Percentiles rank a stretch among this genome's conserved stretches.
phyloP scores from a whole-genome alignment of 2,113 vertebrate genomes.

The Microtus richardsoni region DNA sequence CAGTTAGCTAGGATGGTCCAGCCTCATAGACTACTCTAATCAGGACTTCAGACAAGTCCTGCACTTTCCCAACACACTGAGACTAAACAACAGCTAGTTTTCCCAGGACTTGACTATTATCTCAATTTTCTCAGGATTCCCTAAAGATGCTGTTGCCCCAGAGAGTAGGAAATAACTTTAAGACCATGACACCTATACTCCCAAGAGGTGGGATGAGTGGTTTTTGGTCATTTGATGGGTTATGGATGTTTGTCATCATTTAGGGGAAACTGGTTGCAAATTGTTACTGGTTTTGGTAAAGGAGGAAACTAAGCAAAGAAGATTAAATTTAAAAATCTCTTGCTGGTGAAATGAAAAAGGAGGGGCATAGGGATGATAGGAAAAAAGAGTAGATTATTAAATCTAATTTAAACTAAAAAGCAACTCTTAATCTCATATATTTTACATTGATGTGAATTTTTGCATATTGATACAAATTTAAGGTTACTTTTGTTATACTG shows the following conservation, averaged over 20 bases:
- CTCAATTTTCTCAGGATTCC: neutral
- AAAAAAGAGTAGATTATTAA: neutral
- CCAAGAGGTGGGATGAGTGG: neutral
- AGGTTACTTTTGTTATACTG: neutral
- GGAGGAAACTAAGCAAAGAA: neutral
- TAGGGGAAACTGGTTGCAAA: neutral
- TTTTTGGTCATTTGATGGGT: neutral
- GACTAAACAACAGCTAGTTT: neutral
- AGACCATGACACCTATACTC: neutral
- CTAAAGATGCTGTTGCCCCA: neutral
- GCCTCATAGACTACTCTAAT: neutral
- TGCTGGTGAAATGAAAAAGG: neutral
- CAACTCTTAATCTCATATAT: neutral
- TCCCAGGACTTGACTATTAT: neutral
- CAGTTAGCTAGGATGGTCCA: neutral
- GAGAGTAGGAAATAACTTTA: neutral
- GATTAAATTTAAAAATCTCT: neutral
- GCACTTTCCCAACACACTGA: neutral
- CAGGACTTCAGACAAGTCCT: neutral
- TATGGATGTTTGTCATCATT: neutral
- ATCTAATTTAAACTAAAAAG: neutral
- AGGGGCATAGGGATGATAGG: neutral
- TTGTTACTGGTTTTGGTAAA: neutral
- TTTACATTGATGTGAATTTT: neutral
- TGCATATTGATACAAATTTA: neutral